Evolutionary conservation across 2,888 invertebrate species (phyloP).

Genomic region (Unio pictorum): DNA sequence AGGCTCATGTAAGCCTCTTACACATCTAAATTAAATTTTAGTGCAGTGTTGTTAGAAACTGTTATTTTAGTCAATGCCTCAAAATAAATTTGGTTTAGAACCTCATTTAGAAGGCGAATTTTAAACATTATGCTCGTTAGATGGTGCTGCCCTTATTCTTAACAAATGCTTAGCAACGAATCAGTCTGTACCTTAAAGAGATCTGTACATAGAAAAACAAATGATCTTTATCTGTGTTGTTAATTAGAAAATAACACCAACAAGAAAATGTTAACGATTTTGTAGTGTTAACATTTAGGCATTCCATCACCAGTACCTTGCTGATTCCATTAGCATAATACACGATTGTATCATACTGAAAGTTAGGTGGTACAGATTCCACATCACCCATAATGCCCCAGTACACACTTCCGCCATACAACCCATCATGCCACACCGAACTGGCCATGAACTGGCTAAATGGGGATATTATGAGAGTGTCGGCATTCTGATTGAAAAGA

Average conservation of each 20-base stretch:
- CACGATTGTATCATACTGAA: constrained; percentile 45
- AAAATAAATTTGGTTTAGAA: no score
- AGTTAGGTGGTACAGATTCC: constrained; percentile 36
- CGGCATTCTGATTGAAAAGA: constrained; percentile 35
- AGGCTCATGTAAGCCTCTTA: no score
- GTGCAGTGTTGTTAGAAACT: no score
- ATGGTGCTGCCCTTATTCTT: not conserved
- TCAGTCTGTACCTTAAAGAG: not conserved
- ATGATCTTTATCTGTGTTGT: no score
- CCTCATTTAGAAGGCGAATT: no score
- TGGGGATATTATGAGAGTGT: constrained; percentile 33
- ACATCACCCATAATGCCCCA: constrained; percentile 55
- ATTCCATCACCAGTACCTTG: constrained; percentile 29
- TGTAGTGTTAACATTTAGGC: not conserved
- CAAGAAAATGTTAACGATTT: no score
- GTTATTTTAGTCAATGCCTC: no score
- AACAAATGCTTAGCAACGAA: not conserved
- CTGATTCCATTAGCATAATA: constrained; percentile 49
- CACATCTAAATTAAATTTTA: no score
- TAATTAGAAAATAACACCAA: no score
- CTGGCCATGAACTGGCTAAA: constrained; percentile 45
- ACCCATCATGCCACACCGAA: constrained; percentile 34
- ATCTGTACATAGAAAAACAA: no score
- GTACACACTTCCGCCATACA: constrained; percentile 20
- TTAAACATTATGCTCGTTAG: no score